Evolutionary conservation across 1,140 invertebrate species (phyloP).

Genomic region (Pinna nobilis): DNA sequence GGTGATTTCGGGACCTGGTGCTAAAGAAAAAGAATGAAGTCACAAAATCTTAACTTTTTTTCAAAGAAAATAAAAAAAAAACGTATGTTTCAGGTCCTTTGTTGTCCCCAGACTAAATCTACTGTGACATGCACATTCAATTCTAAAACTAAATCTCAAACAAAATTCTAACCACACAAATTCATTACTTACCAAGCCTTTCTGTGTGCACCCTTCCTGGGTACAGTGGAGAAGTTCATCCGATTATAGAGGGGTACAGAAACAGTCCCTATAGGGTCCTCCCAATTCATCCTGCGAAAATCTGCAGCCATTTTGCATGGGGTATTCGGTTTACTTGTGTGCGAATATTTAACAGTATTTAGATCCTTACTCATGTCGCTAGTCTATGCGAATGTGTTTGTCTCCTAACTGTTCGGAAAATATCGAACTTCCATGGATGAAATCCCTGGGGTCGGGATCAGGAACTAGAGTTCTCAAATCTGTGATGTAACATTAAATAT

Average conservation of each 20-base stretch:
- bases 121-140: too few relatives aligned
- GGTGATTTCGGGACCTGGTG: too few relatives aligned
- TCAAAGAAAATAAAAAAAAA: too few relatives aligned
- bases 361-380: neutral
- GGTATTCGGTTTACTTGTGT: conserved; percentile 2
- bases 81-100: too few relatives aligned
- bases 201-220: conserved; percentile 60
- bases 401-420: too few relatives aligned
- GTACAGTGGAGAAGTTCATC: conserved; percentile 66
- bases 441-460: neutral
- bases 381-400: neutral
- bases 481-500: too few relatives aligned
- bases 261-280: conserved; percentile 53
- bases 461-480: too few relatives aligned
- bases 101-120: too few relatives aligned
- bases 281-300: conserved; percentile 46
- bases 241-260: conserved; percentile 59
- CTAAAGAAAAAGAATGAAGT: too few relatives aligned
- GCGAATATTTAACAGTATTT: neutral
- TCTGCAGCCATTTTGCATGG: conserved; percentile 44
- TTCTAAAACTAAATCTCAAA: too few relatives aligned
- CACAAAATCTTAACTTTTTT: too few relatives aligned
- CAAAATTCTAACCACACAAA: too few relatives aligned
- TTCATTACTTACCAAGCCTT: conserved; percentile 64
- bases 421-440: neutral